Conservation (phyloP, 2,888 invertebrate genomes). For the Pandemis cinnamomeana region DNA sequence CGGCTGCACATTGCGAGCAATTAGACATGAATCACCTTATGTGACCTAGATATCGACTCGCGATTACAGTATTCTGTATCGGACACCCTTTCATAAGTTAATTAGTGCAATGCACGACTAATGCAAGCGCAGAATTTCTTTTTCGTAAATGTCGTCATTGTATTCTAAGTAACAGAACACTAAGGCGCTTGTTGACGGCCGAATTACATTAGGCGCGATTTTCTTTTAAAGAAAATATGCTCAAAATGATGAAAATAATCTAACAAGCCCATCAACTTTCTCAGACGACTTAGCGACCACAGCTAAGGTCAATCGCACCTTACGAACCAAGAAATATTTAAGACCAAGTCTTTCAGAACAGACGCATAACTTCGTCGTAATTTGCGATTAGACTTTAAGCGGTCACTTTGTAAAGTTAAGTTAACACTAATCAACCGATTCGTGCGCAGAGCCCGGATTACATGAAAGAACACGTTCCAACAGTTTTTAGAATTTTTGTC, state of each 20-base stretch:
- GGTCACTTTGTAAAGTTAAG: neutral
- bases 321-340: neutral
- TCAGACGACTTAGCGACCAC: no score
- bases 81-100: slow-evolving; percentile 7
- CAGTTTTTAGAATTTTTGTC: no score
- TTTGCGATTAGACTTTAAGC: neutral
- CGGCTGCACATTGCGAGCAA: slow-evolving; percentile 45
- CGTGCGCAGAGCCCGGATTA: slow-evolving; percentile 13
- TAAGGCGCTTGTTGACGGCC: no score
- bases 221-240: no score
- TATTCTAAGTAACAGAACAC: no score
- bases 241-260: no score
- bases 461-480: no score
- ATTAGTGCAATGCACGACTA: slow-evolving; percentile 16
- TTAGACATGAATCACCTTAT: slow-evolving; percentile 51
- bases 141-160: neutral
- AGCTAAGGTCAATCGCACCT: neutral
- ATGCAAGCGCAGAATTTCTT: slow-evolving; percentile 12
- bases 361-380: neutral
- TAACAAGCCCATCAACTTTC: no score
- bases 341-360: no score
- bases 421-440: slow-evolving; percentile 1
- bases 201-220: no score
- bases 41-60: slow-evolving; percentile 48
- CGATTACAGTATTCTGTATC: slow-evolving; percentile 22